Conservation (phyloP, 2,888 invertebrate genomes). For the Tethea ocularis region DNA sequence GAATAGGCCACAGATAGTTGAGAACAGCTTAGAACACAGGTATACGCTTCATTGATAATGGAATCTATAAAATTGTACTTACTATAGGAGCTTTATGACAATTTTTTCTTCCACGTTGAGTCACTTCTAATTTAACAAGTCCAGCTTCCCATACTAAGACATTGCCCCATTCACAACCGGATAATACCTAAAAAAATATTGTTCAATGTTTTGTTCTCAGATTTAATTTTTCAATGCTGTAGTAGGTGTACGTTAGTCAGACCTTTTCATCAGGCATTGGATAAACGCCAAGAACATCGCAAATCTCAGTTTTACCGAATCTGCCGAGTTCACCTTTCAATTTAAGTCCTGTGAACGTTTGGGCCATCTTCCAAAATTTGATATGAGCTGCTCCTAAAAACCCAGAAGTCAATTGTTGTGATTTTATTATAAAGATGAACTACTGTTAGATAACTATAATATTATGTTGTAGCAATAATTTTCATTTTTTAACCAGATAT, state of each 20-base stretch:
- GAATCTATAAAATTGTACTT: constrained; percentile 27
- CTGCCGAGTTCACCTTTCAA: constrained; percentile 94
- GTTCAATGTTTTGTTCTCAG: not conserved
- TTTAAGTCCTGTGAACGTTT: constrained; percentile 95
- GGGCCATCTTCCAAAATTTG: constrained; percentile 97
- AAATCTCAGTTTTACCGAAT: constrained; percentile 96
- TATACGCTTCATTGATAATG: not conserved
- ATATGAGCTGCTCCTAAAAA: constrained; percentile 87
- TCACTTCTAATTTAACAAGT: constrained; percentile 92
- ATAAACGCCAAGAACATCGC: constrained; percentile 92
- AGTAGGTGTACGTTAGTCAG: too few relatives aligned
- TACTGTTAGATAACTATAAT: too few relatives aligned
- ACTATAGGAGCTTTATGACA: constrained; percentile 91
- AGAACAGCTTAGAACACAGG: too few relatives aligned
- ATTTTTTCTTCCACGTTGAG: constrained; percentile 86
- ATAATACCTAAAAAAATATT: constrained; percentile 84
- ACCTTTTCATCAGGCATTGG: constrained; percentile 96
- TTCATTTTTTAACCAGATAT: too few relatives aligned
- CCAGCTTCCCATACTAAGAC: constrained; percentile 96
- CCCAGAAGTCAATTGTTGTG: not conserved
- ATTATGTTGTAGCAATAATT: too few relatives aligned
- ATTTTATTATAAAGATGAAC: not conserved
- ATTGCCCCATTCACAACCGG: constrained; percentile 96
- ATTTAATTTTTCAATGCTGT: not conserved
- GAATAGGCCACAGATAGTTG: too few relatives aligned